Percentiles rank a stretch among this genome's conserved stretches.
These are phyloP conservation scores for Copidosoma aretas DNA, from an alignment of 2,888 invertebrate species.

Conservation along the genomic window DNA sequence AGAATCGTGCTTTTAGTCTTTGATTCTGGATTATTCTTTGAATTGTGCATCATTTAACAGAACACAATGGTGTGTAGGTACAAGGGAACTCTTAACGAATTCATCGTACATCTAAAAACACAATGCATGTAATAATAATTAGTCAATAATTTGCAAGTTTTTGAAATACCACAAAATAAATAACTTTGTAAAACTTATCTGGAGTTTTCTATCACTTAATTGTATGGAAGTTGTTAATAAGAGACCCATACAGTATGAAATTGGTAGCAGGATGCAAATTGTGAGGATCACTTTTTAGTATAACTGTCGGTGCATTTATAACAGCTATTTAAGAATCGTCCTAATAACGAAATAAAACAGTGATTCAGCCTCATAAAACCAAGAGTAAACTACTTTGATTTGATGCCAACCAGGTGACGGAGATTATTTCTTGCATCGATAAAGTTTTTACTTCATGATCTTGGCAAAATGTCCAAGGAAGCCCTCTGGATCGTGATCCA, in stretches of 20 bases:
- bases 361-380: slow-evolving; percentile 64
- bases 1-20: slow-evolving; percentile 60
- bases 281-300: slow-evolving; percentile 54
- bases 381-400: slow-evolving; percentile 63
- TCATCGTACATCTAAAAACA: slow-evolving; percentile 45
- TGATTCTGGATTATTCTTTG: slow-evolving; percentile 51
- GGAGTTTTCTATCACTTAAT: slow-evolving; percentile 64
- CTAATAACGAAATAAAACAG: slow-evolving; percentile 65
- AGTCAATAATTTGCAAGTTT: slow-evolving; percentile 19
- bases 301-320: slow-evolving; percentile 57
- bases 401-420: slow-evolving; percentile 58
- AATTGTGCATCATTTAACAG: slow-evolving; percentile 60
- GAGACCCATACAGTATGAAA: slow-evolving; percentile 58
- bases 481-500: slow-evolving; percentile 68
- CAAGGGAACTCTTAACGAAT: slow-evolving; percentile 46
- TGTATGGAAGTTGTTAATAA: slow-evolving; percentile 61
- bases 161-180: slow-evolving; percentile 11
- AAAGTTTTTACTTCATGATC: slow-evolving; percentile 67
- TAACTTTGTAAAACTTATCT: slow-evolving; percentile 59
- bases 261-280: slow-evolving; percentile 52
- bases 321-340: slow-evolving; percentile 63
- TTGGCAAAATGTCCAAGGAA: slow-evolving; percentile 70
- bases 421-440: slow-evolving; percentile 67
- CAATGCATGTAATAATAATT: slow-evolving; percentile 32
- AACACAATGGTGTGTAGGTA: slow-evolving; percentile 59